Conservation (phyloP, 2,888 invertebrate genomes). For the Cryptocheilus praepositus region DNA sequence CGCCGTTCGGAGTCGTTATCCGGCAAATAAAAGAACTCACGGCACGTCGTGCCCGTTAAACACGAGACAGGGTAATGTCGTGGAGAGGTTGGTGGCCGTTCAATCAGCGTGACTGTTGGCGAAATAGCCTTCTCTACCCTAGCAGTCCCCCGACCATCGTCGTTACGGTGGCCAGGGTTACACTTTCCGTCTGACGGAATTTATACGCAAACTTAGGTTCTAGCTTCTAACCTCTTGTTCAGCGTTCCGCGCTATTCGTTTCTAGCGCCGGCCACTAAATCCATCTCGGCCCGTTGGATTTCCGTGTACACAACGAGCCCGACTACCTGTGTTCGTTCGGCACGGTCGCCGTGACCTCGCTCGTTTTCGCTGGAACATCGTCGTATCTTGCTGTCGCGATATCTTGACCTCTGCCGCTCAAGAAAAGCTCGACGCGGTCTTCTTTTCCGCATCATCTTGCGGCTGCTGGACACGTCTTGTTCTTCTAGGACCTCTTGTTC, state of each 20-base stretch:
- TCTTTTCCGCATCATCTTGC: no score
- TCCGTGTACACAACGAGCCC: background rate
- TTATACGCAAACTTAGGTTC: conserved; percentile 56
- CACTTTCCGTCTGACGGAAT: conserved; percentile 44
- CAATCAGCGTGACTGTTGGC: conserved; percentile 44
- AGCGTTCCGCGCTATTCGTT: conserved; percentile 35
- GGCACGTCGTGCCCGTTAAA: conserved; percentile 20
- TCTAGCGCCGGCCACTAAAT: conserved; percentile 45
- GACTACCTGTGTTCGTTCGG: no score
- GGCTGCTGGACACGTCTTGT: no score
- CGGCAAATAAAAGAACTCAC: conserved; percentile 16
- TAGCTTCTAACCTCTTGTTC: conserved; percentile 21
- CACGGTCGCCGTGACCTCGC: no score
- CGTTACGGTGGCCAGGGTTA: conserved; percentile 13
- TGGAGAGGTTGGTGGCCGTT: conserved; percentile 18
- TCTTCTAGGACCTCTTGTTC: no score
- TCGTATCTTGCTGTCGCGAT: no score
- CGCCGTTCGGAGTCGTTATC: conserved; percentile 6
- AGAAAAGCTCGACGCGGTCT: no score
- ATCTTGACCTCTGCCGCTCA: no score
- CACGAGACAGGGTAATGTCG: conserved; percentile 29
- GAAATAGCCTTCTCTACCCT: conserved; percentile 28
- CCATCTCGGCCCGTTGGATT: conserved; percentile 29
- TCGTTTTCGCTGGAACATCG: no score
- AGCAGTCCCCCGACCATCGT: background rate